Conservation (phyloP, 2,797 vertebrate species). For the Graptemys geographica region DNA sequence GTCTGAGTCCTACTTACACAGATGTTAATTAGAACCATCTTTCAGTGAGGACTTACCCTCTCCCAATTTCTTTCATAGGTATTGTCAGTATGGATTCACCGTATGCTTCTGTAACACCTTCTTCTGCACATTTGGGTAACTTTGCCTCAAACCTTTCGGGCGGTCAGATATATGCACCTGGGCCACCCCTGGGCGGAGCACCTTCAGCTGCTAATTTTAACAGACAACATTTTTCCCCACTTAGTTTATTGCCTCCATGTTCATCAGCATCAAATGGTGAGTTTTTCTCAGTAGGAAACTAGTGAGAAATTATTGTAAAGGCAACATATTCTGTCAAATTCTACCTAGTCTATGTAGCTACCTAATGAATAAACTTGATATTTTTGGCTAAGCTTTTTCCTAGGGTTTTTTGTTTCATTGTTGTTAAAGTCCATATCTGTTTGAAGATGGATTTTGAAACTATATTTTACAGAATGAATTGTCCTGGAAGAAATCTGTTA, state of each 20-base stretch:
- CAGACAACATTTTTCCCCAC: constrained; percentile 88
- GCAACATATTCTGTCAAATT: fast-evolving
- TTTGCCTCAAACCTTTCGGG: constrained; percentile 86
- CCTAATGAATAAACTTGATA: background rate
- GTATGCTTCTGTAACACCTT: constrained; percentile 85
- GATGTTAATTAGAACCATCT: background rate
- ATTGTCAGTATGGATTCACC: constrained; percentile 86
- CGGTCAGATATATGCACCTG: constrained; percentile 84
- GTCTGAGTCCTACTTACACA: background rate
- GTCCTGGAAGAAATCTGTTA: background rate
- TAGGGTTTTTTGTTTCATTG: background rate
- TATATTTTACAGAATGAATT: background rate
- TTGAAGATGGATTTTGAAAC: background rate
- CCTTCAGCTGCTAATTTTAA: constrained; percentile 86
- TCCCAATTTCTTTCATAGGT: constrained; percentile 69
- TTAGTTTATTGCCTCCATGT: constrained; percentile 86
- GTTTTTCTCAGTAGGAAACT: constrained; percentile 7
- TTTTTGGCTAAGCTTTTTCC: background rate
- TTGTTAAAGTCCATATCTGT: background rate
- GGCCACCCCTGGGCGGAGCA: constrained; percentile 81
- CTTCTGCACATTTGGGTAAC: constrained; percentile 85
- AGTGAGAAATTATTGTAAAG: fast-evolving
- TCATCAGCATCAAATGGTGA: constrained; percentile 87
- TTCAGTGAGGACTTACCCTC: background rate
- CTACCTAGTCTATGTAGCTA: fast-evolving